Conservation (phyloP, 2,113 vertebrate genomes). For the Zootoca vivipara region DNA sequence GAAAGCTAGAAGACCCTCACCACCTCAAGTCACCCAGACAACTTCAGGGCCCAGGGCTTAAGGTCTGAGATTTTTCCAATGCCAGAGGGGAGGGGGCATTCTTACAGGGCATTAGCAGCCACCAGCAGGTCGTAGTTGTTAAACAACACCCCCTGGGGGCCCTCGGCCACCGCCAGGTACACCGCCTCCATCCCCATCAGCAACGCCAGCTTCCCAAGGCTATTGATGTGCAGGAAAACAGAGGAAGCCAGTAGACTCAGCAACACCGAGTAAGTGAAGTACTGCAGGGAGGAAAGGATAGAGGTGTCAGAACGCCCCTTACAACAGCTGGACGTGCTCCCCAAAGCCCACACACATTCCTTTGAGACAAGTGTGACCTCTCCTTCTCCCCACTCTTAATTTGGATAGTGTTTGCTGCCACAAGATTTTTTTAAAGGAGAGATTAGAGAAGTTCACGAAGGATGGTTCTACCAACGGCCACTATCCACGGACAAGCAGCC, state of each 20-base stretch:
- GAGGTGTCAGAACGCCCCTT: not conserved
- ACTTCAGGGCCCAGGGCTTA: not conserved
- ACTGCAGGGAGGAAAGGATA: conserved; percentile 71
- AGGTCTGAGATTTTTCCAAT: not conserved
- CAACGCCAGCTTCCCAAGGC: conserved; percentile 93
- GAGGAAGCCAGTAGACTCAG: conserved; percentile 95
- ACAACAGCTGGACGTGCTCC: not conserved
- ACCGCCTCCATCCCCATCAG: conserved; percentile 89
- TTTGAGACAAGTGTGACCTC: not conserved
- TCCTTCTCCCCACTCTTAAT: not conserved
- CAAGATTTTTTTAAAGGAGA: not conserved
- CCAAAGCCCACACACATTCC: not conserved
- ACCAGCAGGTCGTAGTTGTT: conserved; percentile 95
- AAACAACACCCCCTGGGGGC: conserved; percentile 89
- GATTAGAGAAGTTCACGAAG: not conserved
- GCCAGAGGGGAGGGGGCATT: conserved; percentile 35
- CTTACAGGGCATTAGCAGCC: conserved; percentile 92
- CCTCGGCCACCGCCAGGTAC: conserved; percentile 91
- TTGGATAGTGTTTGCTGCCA: not conserved
- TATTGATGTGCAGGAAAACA: conserved; percentile 97
- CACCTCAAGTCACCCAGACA: not conserved
- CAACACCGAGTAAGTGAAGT: conserved; percentile 91
- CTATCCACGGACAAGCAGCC: not conserved
- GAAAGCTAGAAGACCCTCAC: not conserved
- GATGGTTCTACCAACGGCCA: not conserved